These are phyloP conservation scores for Sciurus carolinensis DNA, from an alignment of 2,797 vertebrate genomes.

Conservation along the genomic window DNA sequence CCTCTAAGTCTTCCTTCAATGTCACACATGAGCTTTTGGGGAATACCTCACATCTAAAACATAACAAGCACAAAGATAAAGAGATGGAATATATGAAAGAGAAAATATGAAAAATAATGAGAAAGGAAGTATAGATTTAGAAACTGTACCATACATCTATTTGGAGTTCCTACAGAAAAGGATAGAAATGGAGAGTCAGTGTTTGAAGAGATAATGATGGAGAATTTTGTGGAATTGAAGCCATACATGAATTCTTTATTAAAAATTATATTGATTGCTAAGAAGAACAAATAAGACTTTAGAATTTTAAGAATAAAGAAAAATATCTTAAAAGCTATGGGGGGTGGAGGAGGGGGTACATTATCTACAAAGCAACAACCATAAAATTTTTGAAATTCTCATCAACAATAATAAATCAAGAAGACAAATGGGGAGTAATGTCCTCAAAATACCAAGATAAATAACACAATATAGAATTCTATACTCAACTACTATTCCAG, in stretches of 20 bases:
- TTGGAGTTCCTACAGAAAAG: conserved; percentile 13
- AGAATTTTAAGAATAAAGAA: conserved; percentile 65
- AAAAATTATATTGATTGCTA: conserved; percentile 20
- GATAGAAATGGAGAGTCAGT: neutral
- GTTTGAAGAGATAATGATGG: conserved; percentile 32
- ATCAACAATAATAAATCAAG: conserved; percentile 45
- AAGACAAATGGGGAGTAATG: conserved; percentile 46
- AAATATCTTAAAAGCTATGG: conserved; percentile 29
- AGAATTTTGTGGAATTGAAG: conserved; percentile 52
- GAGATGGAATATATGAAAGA: neutral
- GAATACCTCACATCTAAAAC: too few species aligned
- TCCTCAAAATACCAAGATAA: conserved; percentile 37
- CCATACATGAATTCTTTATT: conserved; percentile 53
- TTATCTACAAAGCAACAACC: conserved; percentile 46
- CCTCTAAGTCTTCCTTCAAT: too few species aligned
- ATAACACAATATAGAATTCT: conserved; percentile 58
- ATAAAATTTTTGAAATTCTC: conserved; percentile 48
- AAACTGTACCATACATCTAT: neutral
- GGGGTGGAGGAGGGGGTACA: neutral
- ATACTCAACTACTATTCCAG: conserved; percentile 50
- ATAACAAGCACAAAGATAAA: too few species aligned
- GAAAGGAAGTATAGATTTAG: conserved; percentile 7
- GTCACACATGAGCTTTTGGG: too few species aligned
- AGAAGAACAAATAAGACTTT: conserved; percentile 9
- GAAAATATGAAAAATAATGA: conserved; percentile 39